These are phyloP conservation scores for Neopelma chrysocephalum DNA, from an alignment of 2,797 vertebrate genomes.

Conservation along the genomic window DNA sequence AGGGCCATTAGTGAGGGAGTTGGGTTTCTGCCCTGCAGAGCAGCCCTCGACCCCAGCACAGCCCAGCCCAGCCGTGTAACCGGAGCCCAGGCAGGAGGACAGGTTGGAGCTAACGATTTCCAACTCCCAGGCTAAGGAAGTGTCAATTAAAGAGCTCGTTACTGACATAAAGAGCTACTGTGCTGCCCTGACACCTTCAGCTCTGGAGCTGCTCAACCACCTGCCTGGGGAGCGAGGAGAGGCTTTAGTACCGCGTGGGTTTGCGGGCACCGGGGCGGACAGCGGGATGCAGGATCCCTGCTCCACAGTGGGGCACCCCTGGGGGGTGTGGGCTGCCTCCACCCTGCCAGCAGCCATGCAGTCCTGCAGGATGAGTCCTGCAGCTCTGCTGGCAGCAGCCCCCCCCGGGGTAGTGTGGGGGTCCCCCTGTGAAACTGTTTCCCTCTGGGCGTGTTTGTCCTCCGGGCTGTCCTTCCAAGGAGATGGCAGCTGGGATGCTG, in stretches of 20 bases:
- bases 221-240: neutral
- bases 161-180: slow-evolving; percentile 17
- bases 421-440: fast-evolving
- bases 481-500: neutral
- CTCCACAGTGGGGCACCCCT: neutral
- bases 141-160: neutral
- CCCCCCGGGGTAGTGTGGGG: fast-evolving
- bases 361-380: neutral
- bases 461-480: neutral
- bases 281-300: neutral
- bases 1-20: neutral
- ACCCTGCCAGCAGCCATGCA: fast-evolving
- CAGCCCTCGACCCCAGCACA: neutral
- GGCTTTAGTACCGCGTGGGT: fast-evolving
- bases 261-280: fast-evolving
- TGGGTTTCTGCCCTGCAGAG: neutral
- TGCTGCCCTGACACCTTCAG: neutral
- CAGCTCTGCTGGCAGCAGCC: neutral
- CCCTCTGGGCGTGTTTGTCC: neutral
- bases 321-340: fast-evolving
- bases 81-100: neutral
- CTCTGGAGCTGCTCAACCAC: neutral
- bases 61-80: neutral
- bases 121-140: neutral
- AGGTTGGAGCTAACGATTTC: neutral